Evolutionary conservation across 2,888 invertebrate species (phyloP), one percentile per base, ranked within the genome.

Genomic region (Pollenia amentaria): DNA sequence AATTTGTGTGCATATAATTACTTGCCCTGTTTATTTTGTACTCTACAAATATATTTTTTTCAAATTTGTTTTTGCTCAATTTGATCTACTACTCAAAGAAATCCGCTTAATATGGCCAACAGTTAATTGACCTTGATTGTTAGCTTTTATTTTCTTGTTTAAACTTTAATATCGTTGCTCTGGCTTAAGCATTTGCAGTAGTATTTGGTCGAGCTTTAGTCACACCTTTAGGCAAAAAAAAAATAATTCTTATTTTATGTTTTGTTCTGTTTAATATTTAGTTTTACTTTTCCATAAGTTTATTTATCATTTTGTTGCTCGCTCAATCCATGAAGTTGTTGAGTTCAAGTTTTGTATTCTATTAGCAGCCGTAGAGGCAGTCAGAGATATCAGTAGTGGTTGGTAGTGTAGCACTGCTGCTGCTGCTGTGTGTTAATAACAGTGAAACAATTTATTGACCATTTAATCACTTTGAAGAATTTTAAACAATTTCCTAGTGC

Each of bases 111-210:
- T 90, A 90, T 91, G 91, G 90, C 88, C 84, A 90, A 92, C 91
- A 91, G 92, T 91, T 92, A 92, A 91, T 91, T 92, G 91, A 91
- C 92, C 92, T 92, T 92, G 92, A 92, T 91, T 91, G 89, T 88
- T 89, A 88, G 87, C 88, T 90, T 90, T 89, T 88, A 88, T 18
- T 80, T 73, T 65, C 57, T 67, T 64, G 29, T 77, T 69, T 64
- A 7, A 48, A 16, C 16, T 77, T 64, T n/a, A 46, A 51, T 76
- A 64, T 42, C 46, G 29, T 75, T 79, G 53, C 29, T 77, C 14
- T 69, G 42, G 11, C 57, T 69, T 18, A 64, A 51, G 42, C 12
- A 67, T 29, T 29, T 29, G 53, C 14, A 62, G 46, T 40, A 62
- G 53, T 69, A 65, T 75, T 48, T 86, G 73, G 42, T 67, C 46